Percentiles rank a stretch among this genome's conserved stretches.
Conservation (phyloP, 1,140 invertebrate genomes). For the Leptinotarsa undecemlineata region DNA sequence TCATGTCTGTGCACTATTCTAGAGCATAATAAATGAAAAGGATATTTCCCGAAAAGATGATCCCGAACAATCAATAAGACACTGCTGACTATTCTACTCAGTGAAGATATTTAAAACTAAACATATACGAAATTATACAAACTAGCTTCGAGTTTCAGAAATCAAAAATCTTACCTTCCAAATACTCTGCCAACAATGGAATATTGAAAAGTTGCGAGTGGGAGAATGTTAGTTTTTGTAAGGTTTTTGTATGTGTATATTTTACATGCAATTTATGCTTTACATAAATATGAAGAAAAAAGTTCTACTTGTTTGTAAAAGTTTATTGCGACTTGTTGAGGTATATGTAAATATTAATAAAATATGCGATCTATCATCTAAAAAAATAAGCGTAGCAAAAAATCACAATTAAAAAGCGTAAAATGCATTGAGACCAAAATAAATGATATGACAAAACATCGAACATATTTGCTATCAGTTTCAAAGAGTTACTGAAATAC, state of each 20-base stretch:
- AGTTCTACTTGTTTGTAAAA: neutral
- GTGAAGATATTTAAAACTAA: neutral
- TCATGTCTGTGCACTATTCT: no score
- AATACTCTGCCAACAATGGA: neutral
- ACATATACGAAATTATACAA: neutral
- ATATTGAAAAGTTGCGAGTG: constrained; percentile 10
- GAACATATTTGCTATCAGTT: constrained; percentile 2
- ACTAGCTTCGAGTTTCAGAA: neutral
- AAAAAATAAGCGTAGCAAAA: constrained; percentile 17
- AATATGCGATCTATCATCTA: neutral
- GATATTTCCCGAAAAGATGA: neutral
- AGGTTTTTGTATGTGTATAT: constrained; percentile 28
- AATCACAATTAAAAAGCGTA: constrained; percentile 14
- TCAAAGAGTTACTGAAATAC: no score
- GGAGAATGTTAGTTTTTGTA: constrained; percentile 25
- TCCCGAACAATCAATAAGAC: neutral
- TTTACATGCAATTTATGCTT: constrained; percentile 12
- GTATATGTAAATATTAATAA: constrained; percentile 4
- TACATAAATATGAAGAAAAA: neutral
- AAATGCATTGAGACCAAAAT: neutral
- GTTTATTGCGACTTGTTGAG: constrained; percentile 9
- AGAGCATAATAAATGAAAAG: no score
- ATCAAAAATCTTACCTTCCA: neutral
- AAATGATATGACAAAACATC: neutral
- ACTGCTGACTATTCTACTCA: neutral